phyloP scores from a whole-genome alignment of 2,797 vertebrate species.

The Cichlasoma orientale region DNA sequence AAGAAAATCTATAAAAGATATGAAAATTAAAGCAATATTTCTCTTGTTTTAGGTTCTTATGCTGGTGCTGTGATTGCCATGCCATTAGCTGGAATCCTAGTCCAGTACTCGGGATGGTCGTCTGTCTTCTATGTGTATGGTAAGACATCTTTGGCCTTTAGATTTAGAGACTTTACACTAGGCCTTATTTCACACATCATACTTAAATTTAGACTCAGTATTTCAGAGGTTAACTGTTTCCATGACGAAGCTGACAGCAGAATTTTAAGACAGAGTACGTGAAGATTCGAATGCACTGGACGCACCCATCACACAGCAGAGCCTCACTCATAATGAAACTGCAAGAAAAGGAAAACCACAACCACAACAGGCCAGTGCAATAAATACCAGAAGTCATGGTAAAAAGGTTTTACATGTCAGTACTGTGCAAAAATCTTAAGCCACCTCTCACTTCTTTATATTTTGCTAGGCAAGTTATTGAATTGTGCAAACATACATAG shows the following conservation, averaged over 20 bases:
- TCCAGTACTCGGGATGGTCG: slow-evolving; percentile 92
- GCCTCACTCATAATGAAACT: slow-evolving; percentile 5
- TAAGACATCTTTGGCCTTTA: slow-evolving; percentile 59
- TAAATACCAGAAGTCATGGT: background rate
- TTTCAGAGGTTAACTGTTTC: background rate
- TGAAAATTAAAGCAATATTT: background rate
- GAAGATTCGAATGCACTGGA: background rate
- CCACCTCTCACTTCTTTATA: background rate
- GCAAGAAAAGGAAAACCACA: background rate
- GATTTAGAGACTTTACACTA: background rate
- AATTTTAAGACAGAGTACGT: background rate
- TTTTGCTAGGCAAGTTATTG: background rate
- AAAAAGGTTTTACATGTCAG: too few species aligned
- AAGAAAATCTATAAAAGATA: background rate
- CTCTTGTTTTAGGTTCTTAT: slow-evolving; percentile 84
- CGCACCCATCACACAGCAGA: background rate
- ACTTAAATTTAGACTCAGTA: background rate
- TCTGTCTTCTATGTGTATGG: slow-evolving; percentile 96
- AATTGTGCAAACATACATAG: background rate
- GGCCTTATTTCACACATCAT: background rate
- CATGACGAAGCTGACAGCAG: background rate
- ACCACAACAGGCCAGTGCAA: background rate
- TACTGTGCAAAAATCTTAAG: background rate
- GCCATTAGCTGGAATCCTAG: slow-evolving; percentile 92
- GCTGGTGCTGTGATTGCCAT: slow-evolving; percentile 94